Percentiles rank a stretch among this genome's conserved stretches.
Evolutionary conservation across 2,888 invertebrate genomes (phyloP).

Genomic region (Drosophila pegasa): DNA sequence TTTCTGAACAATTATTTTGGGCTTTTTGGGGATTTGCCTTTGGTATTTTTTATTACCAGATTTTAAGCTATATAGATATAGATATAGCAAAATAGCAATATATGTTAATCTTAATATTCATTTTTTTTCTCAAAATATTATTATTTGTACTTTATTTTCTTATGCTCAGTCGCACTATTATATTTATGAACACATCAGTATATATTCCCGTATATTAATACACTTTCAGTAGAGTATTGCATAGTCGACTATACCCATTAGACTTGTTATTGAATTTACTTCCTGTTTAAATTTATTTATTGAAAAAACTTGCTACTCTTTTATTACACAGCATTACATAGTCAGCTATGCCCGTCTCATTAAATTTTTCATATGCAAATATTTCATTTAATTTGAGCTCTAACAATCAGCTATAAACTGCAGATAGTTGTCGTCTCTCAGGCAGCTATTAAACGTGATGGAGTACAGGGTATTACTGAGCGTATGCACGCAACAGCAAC

Average conservation of each 20-base stretch:
- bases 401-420: conserved; percentile 1
- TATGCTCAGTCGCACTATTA: too few relatives aligned
- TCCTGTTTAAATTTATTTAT: neutral
- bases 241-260: neutral
- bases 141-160: too few relatives aligned
- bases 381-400: neutral
- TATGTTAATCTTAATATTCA: too few relatives aligned
- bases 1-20: too few relatives aligned
- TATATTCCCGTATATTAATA: too few relatives aligned
- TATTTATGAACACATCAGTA: too few relatives aligned
- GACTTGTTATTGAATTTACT: too few relatives aligned
- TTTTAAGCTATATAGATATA: too few relatives aligned
- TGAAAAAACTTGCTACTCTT: neutral
- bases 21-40: too few relatives aligned
- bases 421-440: neutral
- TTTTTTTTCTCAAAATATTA: too few relatives aligned
- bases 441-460: neutral
- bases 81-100: too few relatives aligned
- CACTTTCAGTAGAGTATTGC: neutral
- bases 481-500: conserved; percentile 28
- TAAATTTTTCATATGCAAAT: neutral
- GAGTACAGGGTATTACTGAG: conserved; percentile 31
- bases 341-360: neutral
- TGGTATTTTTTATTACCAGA: too few relatives aligned
- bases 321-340: neutral